These are phyloP conservation scores for Lindbergichthys nudifrons DNA, from an alignment of 2,797 vertebrate species.

Conservation along the genomic window DNA sequence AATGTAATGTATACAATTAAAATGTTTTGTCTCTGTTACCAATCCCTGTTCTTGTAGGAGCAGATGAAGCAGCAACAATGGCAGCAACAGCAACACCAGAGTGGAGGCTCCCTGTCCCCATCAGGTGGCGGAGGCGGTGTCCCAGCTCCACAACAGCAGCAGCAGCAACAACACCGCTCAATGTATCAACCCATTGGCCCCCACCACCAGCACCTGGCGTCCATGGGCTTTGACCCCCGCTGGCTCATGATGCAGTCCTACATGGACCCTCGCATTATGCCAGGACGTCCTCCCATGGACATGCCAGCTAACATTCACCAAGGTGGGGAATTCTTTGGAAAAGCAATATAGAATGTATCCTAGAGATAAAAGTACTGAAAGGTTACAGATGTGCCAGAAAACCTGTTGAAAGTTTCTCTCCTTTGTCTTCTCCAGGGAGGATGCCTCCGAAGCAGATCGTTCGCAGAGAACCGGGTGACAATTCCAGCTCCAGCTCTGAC, in stretches of 20 bases:
- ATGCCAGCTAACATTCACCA: slow-evolving; percentile 92
- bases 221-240: slow-evolving; percentile 97
- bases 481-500: slow-evolving; percentile 89
- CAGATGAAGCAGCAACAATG: slow-evolving; percentile 96
- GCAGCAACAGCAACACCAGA: slow-evolving; percentile 84
- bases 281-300: slow-evolving; percentile 93
- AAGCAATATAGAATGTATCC: background rate
- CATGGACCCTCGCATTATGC: slow-evolving; percentile 98
- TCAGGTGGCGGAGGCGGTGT: slow-evolving; percentile 78
- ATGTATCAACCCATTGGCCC: slow-evolving; percentile 96
- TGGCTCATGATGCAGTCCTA: slow-evolving; percentile 99
- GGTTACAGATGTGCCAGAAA: background rate
- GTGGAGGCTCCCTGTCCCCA: slow-evolving; percentile 90
- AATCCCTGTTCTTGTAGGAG: slow-evolving; percentile 81
- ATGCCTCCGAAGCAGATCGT: slow-evolving; percentile 95
- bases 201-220: slow-evolving; percentile 94
- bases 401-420: background rate
- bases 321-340: slow-evolving; percentile 78
- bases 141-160: slow-evolving; percentile 80
- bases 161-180: slow-evolving; percentile 93
- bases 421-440: slow-evolving; percentile 85
- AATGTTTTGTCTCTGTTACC: background rate
- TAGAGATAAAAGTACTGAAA: background rate
- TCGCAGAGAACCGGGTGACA: slow-evolving; percentile 94
- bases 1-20: background rate